These are phyloP conservation scores for Erpobdella octoculata DNA, from an alignment of 2,888 invertebrate species.

Conservation along the genomic window DNA sequence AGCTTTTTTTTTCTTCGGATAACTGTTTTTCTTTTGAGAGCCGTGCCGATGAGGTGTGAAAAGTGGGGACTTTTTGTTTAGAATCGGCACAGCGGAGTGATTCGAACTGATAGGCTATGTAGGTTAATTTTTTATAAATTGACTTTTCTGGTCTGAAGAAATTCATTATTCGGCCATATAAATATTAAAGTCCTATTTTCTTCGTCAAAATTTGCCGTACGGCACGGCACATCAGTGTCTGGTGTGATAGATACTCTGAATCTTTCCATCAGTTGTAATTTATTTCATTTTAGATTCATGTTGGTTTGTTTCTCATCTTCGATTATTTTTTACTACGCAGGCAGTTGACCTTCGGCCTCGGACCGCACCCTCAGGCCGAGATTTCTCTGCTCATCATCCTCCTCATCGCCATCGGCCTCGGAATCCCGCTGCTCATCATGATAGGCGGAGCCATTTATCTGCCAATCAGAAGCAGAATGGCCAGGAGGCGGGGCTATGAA, in stretches of 20 bases:
- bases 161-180: no score
- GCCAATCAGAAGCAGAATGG: conserved; percentile 7
- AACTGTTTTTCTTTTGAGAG: no score
- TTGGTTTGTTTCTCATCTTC: neutral
- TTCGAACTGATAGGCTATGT: no score
- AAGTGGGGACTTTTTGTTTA: no score
- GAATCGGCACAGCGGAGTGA: no score
- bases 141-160: no score
- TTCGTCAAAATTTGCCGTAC: no score
- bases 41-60: no score
- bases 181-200: no score
- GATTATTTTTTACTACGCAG: no score
- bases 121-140: no score
- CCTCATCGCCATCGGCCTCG: conserved; percentile 25
- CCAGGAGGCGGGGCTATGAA: conserved; percentile 19
- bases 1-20: neutral
- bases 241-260: neutral
- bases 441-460: conserved; percentile 3
- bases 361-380: neutral
- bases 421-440: neutral
- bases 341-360: conserved; percentile 22
- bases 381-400: conserved; percentile 18
- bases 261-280: neutral
- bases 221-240: no score
- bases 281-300: neutral